Evolutionary conservation across 2,797 vertebrate genomes (phyloP).

Genomic region (Mormyrops attenuatus): DNA sequence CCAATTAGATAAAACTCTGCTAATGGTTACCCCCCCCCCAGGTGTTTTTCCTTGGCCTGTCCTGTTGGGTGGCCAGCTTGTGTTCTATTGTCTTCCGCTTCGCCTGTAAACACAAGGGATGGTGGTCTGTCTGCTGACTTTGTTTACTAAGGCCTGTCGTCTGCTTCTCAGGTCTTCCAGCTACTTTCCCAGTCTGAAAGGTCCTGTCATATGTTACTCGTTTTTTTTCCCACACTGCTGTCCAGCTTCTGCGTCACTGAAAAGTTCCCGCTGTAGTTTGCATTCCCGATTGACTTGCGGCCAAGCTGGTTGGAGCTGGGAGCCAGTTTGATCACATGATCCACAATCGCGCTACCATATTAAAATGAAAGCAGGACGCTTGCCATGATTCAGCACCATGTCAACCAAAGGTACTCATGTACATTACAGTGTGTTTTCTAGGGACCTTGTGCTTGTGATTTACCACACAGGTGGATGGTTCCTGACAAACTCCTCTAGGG

Average conservation of each 20-base stretch:
- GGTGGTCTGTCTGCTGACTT: not conserved
- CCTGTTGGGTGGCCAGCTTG: not conserved
- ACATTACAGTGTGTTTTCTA: not conserved
- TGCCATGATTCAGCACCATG: not conserved
- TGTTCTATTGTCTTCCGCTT: not conserved
- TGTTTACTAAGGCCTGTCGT: not conserved
- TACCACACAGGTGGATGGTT: not conserved
- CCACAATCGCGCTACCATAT: not conserved
- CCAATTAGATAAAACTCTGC: not conserved
- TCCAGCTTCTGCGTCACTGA: not conserved
- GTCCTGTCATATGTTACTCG: not conserved
- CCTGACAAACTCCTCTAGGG: not conserved
- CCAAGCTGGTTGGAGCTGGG: not conserved
- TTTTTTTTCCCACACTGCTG: not conserved
- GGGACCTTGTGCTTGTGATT: not conserved
- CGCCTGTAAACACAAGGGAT: not conserved
- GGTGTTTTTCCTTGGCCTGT: not conserved
- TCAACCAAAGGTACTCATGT: not conserved
- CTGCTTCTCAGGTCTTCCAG: not conserved
- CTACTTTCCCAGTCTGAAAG: not conserved
- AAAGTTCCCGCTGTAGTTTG: not conserved
- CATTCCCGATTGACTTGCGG: not conserved
- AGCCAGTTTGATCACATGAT: not conserved
- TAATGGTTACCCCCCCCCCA: not conserved
- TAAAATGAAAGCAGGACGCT: not conserved